Conservation (phyloP, 1,140 invertebrate genomes). For the Nixonia krombeini region DNA sequence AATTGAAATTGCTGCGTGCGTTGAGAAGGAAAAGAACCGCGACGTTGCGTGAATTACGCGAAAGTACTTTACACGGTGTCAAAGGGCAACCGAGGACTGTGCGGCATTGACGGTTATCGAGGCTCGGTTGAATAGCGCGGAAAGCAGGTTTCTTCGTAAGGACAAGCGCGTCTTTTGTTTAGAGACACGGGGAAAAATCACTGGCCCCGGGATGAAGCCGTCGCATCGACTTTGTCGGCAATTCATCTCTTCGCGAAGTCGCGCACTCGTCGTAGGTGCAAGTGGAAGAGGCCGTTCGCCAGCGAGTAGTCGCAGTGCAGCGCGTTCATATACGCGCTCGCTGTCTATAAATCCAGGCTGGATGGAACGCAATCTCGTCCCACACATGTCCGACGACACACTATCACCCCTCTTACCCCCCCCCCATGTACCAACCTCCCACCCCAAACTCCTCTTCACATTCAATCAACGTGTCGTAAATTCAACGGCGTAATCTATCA, state of each 20-base stretch:
- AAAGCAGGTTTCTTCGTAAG: too few relatives aligned
- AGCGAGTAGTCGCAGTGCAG: slow-evolving; percentile 14
- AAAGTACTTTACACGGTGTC: too few relatives aligned
- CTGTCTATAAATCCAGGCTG: slow-evolving; percentile 47
- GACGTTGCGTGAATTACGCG: too few relatives aligned
- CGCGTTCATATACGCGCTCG: slow-evolving; percentile 21
- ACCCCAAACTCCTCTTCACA: slow-evolving; percentile 46
- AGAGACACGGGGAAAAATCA: slow-evolving; percentile 7
- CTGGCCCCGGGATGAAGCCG: slow-evolving; percentile 18
- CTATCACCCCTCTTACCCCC: slow-evolving; percentile 21
- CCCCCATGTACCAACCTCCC: too few relatives aligned
- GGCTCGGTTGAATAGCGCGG: too few relatives aligned
- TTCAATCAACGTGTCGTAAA: slow-evolving; percentile 61
- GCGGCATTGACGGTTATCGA: too few relatives aligned
- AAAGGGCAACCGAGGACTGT: too few relatives aligned
- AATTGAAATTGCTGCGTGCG: too few relatives aligned
- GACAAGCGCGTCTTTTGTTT: background rate
- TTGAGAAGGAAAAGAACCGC: too few relatives aligned
- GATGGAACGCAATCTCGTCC: slow-evolving; percentile 45
- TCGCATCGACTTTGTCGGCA: slow-evolving; percentile 31
- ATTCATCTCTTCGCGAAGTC: slow-evolving; percentile 37
- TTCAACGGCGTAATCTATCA: slow-evolving; percentile 55
- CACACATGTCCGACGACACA: slow-evolving; percentile 24
- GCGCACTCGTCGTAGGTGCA: slow-evolving; percentile 24
- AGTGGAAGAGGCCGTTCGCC: too few relatives aligned